Evolutionary conservation across 2,888 invertebrate species (phyloP), one percentile per base, ranked within the genome.

Genomic region (Gymnocheta viridis): DNA sequence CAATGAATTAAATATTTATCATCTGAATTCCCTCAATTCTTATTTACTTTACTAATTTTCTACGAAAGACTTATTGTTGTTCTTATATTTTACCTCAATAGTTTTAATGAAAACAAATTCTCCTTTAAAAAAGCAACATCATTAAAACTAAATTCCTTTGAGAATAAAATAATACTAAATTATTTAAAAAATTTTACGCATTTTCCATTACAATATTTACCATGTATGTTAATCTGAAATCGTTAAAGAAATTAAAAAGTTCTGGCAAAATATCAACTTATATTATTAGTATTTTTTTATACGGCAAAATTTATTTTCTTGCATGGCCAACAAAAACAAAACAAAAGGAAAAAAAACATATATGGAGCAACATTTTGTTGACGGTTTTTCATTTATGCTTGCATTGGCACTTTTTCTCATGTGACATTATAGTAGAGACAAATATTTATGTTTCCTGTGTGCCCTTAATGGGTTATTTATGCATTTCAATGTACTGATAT

Each of bases 401-500:
- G 14, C 12, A 14, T 5, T 54, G 41, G 3, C 2, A 32, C 3
- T 70, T 29, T 70, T 44, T 12, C 32, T 44, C 1, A 29, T 67
- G 27, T 29, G n/a, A 38, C 9, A 41, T 44, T 17, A 22, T 51
- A 24, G 51, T 44, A 67, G 67, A 70, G 47, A 49, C 44, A 79
- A 64, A 79, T 74, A 74, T 79, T 73, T 74, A 74, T 79, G 62
- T 79, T 79, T 79, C 74, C 78, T 69, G 74, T 82, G 79, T 74
- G 69, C 49, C 62, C 70, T 44, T 74, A 79, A 82, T 79, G 69
- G 73, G 74, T 74, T 82, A 82, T 82, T 82, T 82, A 82, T 82
- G 79, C 67, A 81, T 69, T 81, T 74, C 51, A 54, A 32, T 74
- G 41, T 35, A 54, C 70, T 54, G 54, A 54, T 73, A 60, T 74